Conservation (phyloP, 2,888 invertebrate genomes). For the Clivina fossor region DNA sequence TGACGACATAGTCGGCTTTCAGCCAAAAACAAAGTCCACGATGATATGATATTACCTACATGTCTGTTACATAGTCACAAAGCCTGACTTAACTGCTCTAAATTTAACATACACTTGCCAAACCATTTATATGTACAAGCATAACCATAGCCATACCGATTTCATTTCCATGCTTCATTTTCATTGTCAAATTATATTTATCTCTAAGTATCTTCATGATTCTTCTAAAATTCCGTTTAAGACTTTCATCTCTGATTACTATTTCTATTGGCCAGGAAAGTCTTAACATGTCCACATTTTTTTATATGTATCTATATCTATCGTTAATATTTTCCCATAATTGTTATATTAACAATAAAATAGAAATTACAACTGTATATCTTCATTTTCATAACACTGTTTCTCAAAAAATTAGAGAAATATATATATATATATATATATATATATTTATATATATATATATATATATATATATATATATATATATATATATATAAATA, state of each 20-base stretch:
- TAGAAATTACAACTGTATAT: too few species aligned
- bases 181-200: not conserved
- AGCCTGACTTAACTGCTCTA: constrained; percentile 27
- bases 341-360: not conserved
- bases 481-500: too few species aligned
- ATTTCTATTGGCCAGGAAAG: constrained; percentile 27
- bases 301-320: too few species aligned
- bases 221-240: too few species aligned
- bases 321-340: not conserved
- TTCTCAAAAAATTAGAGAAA: too few species aligned
- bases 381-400: too few species aligned
- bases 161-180: not conserved
- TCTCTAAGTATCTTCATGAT: too few species aligned
- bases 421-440: too few species aligned
- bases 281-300: too few species aligned
- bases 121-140: constrained; percentile 21
- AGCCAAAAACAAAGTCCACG: constrained; percentile 32
- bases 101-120: constrained; percentile 31
- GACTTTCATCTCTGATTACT: constrained; percentile 31
- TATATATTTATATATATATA: too few species aligned
- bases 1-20: constrained; percentile 44
- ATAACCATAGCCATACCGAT: constrained; percentile 10
- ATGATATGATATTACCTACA: constrained; percentile 30
- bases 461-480: too few species aligned
- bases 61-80: constrained; percentile 30